These are phyloP conservation scores for Zaprionus capensis DNA, from an alignment of 1,140 invertebrate genomes.

Conservation along the genomic window DNA sequence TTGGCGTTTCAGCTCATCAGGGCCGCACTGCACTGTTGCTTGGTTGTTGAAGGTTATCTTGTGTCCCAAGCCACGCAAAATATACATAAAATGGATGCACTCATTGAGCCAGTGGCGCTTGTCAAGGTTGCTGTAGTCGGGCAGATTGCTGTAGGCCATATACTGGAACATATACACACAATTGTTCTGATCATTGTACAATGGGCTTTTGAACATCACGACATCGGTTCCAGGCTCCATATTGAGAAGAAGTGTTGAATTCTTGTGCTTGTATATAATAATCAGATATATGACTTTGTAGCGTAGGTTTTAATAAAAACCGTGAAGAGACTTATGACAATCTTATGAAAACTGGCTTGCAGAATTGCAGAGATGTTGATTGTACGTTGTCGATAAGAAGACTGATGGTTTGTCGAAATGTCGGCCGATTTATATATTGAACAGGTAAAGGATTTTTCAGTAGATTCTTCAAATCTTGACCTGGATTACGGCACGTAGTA, in stretches of 20 bases:
- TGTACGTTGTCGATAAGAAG: neutral
- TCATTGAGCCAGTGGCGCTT: constrained; percentile 66
- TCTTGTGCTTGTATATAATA: no score
- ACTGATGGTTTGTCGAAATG: neutral
- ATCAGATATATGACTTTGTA: no score
- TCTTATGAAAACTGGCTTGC: no score
- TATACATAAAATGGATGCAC: constrained; percentile 70
- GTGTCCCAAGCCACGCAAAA: constrained; percentile 47
- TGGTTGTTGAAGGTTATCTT: constrained; percentile 51
- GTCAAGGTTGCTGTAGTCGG: constrained; percentile 56
- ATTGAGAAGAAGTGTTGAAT: no score
- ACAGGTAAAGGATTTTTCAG: neutral
- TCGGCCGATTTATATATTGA: neutral
- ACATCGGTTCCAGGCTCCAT: constrained; percentile 48
- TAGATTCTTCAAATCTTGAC: neutral
- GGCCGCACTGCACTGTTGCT: constrained; percentile 12
- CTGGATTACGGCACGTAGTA: neutral
- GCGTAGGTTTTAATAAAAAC: neutral
- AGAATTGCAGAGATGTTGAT: neutral
- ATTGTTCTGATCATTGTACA: constrained; percentile 25
- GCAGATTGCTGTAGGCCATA: constrained; percentile 56
- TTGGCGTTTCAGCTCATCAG: constrained; percentile 53
- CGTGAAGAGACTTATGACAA: no score
- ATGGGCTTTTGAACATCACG: constrained; percentile 46
- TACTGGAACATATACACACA: constrained; percentile 63